phyloP scores from a whole-genome alignment of 2,888 invertebrate species.

The Dione juno region DNA sequence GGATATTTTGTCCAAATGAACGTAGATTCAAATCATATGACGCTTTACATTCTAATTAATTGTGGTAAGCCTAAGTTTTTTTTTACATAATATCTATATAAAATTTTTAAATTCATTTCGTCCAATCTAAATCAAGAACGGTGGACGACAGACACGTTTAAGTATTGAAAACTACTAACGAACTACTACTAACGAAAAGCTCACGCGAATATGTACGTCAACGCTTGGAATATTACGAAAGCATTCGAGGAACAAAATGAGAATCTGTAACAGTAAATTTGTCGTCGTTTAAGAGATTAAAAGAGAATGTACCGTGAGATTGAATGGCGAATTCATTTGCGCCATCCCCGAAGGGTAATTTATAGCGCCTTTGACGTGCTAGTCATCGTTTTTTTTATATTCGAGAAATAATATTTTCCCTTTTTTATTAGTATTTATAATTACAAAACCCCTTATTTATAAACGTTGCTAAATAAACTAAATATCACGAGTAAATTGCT shows the following conservation, averaged over 20 bases:
- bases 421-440: not conserved
- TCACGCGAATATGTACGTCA: conserved; percentile 63
- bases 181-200: conserved; percentile 31
- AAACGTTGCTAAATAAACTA: not conserved
- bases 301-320: conserved; percentile 80
- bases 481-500: not conserved
- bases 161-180: conserved; percentile 17
- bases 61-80: too few relatives aligned
- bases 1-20: not conserved
- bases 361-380: conserved; percentile 65
- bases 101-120: not conserved
- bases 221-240: conserved; percentile 58
- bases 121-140: not conserved
- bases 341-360: conserved; percentile 63
- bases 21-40: not conserved
- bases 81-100: not conserved
- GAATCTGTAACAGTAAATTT: conserved; percentile 77
- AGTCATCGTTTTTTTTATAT: conserved; percentile 54
- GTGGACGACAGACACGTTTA: not conserved
- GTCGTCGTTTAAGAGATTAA: conserved; percentile 78
- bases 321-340: conserved; percentile 75
- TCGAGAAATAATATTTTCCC: conserved; percentile 33
- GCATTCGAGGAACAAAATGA: conserved; percentile 66
- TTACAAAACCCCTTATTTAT: not conserved
- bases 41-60: not conserved